A percentile compares a stretch with the other conserved stretches of the same genome.
These are phyloP conservation scores for Baryphthengus martii DNA, from an alignment of 2,113 vertebrate species.

Conservation along the genomic window DNA sequence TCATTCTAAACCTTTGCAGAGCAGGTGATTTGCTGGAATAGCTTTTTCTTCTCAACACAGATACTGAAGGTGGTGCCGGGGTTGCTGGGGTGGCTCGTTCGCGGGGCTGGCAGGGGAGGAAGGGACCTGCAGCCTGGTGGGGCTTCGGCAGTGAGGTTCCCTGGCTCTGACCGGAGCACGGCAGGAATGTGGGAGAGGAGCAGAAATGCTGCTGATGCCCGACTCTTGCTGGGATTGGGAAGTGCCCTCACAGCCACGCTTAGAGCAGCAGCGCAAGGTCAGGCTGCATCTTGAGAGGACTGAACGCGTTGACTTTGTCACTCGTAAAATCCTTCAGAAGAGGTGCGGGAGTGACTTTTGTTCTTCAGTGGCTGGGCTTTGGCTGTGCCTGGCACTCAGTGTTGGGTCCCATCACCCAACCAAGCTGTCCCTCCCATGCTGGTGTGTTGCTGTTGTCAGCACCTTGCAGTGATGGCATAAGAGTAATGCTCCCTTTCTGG, in stretches of 20 bases:
- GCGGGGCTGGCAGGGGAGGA: not conserved
- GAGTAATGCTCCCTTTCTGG: not conserved
- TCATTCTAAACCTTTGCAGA: not conserved
- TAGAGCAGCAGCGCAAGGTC: not conserved
- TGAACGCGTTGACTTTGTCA: accelerated
- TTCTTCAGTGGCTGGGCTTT: not conserved
- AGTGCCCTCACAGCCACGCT: accelerated
- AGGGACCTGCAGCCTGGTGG: too few relatives aligned
- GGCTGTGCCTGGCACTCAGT: not conserved
- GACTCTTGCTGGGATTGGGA: not conserved
- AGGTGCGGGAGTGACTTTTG: not conserved
- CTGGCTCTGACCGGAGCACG: accelerated
- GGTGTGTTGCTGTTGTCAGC: not conserved
- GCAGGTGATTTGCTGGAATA: not conserved
- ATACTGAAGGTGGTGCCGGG: not conserved
- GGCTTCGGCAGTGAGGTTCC: not conserved
- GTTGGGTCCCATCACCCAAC: not conserved
- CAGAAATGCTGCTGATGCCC: not conserved
- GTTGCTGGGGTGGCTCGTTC: not conserved
- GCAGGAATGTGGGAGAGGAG: not conserved
- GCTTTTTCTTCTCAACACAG: not conserved
- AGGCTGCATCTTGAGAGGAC: not conserved
- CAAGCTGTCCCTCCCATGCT: not conserved
- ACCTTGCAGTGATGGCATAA: not conserved
- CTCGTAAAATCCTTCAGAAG: not conserved